Evolutionary conservation across 2,888 invertebrate species (phyloP).

Genomic region (Oscheius sp.): DNA sequence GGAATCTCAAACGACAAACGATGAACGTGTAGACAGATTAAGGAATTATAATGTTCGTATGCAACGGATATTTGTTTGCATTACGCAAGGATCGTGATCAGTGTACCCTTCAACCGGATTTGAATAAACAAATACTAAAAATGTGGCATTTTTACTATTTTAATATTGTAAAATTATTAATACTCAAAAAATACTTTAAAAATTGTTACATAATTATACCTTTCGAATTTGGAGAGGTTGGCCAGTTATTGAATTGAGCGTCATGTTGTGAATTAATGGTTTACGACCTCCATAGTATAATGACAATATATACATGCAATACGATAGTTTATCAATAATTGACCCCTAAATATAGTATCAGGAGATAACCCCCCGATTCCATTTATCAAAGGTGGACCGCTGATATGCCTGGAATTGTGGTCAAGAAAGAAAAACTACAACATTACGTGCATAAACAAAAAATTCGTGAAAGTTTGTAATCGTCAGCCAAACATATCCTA

Average conservation of each 20-base stretch:
- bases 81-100: constrained; percentile 25
- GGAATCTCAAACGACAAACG: not conserved
- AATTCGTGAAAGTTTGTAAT: no score
- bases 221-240: constrained; percentile 5
- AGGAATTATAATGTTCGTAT: not conserved
- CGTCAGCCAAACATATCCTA: no score
- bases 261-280: constrained; percentile 26
- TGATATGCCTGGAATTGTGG: no score
- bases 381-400: no score
- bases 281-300: constrained; percentile 25
- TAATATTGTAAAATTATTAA: no score
- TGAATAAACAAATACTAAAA: constrained; percentile 19
- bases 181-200: no score
- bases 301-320: constrained; percentile 11
- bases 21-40: not conserved
- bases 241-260: constrained; percentile 11
- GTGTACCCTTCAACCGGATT: constrained; percentile 24
- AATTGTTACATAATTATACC: not conserved
- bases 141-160: no score
- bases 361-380: no score
- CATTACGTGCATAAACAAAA: not conserved
- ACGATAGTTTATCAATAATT: no score
- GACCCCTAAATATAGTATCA: no score
- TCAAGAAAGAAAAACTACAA: not conserved
- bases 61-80: constrained; percentile 17